Evolutionary conservation across 2,113 vertebrate species (phyloP), one percentile per base, ranked within the genome.

Genomic region (Notiomystis cincta): DNA sequence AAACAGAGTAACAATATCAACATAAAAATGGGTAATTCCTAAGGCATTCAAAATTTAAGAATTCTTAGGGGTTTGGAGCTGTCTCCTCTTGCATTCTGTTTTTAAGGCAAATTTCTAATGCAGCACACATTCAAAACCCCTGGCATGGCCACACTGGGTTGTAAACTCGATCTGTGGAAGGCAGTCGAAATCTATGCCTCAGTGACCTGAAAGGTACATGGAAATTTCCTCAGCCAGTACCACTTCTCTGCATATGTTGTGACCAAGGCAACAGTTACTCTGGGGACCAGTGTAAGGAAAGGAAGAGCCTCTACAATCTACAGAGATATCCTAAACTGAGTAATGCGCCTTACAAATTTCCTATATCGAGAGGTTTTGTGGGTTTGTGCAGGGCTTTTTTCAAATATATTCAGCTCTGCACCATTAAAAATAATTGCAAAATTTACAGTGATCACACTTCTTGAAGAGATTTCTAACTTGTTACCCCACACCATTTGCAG

Each of bases 61-160:
- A 35, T 58, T 69, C 27, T 71, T 28, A 31, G 6, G 2, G 2
- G 11, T 79, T 84, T 30, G 16, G 22, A 65, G 61, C 25, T 37
- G 17, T 35, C 47, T 61, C 25, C 44, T 56, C 31, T 72, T 51
- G 78, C 31, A 20, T 28, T 66, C 37, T 22, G 17, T 48, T 75
- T 86, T 48, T n/a, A 80, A 76, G 37, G 19, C 30, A 80, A 88
- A 60, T 31, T 69, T 65, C 22, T 51, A 27, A 86, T 12, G 40
- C 28, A 65, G 13, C 25, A 33, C 17, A 24, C 14, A 64, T 23
- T 56, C 20, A 76, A 90, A 91, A 45, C 2, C 18, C 18, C 45
- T 40, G 44, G n/a, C 48, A 61, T 0, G 0, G 50, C 24, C 58
- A 44, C 40, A 22, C 5, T 15, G 33, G 15, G 16, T 13, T 37